Base-by-base conservation (phyloP, 2,113 vertebrate genomes). In the Scytalopus superciliaris region DNA sequence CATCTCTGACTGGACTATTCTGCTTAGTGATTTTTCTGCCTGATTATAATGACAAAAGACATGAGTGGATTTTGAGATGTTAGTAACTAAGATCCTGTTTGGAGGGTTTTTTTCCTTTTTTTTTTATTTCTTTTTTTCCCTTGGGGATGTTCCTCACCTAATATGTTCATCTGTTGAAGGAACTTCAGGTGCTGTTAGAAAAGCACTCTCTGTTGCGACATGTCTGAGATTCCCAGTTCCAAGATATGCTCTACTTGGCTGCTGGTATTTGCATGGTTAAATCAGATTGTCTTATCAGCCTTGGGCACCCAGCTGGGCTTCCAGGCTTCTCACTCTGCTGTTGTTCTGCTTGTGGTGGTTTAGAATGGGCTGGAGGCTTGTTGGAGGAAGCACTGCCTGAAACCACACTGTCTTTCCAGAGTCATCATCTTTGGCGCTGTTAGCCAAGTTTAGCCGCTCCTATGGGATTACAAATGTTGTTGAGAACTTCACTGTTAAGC, bases 221-320 rank as follows among this genome's bases (percentile, higher is more conserved):
- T 44, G 87, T 68, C 57, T 90, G 82, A 73, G 5, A 2, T 88
- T 90, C 52, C 33, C 19, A 33, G 2, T 76, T 94, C 66, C 40
- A 57, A 57, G 88, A 62, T 72, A 88, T 30, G 90, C 90, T 97
- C 57, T 92, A 53, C 68, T 84, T 92, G 88, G 67, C 82, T 0
- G 33, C 88, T 95, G 92, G 92, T 85, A 88, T 95, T 95, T 96
- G 75, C 62, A 57, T 76, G 81, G 92, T 95, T 95, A 90, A 93
- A 84, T 87, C 62, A 72, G 40, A 37, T 80, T 88, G 67, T 76
- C 63, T 93, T 72, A 53, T 30, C 62, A 83, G 67, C 92, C 92
- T 91, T 91, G 63, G 85, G 75, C 90, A 83, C 28, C 73, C 67
- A 93, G 53, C 66, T 91, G 72, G 47, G 37, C 74, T 93, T 87